Base-by-base conservation (phyloP, 2,888 invertebrate genomes). In the Phaedon cochleariae region DNA sequence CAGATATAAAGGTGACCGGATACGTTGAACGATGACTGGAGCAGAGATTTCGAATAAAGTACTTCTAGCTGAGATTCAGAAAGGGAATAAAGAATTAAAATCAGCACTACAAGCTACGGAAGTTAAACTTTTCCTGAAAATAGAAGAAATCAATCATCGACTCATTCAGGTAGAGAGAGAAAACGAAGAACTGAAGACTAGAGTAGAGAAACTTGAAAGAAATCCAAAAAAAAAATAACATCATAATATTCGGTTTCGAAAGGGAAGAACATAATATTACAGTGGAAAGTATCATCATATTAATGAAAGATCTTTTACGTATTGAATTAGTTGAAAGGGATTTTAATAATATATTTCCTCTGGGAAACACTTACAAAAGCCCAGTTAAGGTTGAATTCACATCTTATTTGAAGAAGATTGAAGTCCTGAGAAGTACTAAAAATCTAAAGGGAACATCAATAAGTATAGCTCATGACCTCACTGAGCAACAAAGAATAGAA, bases 331-430 rank as follows among this genome's bases (percentile, higher is more conserved):
- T 21, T 21, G 22, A 49, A 49, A 49, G 20, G 9, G 22, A 49
- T 9, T 49, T 21, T 21, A 49, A 49, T 10, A 49, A 49, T 21
- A 49, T 49, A 49, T 49, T 20, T 49, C 21, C 49, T 1, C 22
- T 21, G 20, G 49, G 49, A 21, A 20, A 18, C 18, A 49, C 21
- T 21, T 21, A 49, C 20, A 49, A 49, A 20, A 49, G 49, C 49
- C 49, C 49, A 49, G 49, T 49, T 18, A 18, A 48, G 17, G 15
- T 48, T 48, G 18, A 48, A 48, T 48, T 48, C 18, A 48, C 48
- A n/a, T 48, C 48, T 21, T 21, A 49, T 20, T 18, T 49, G 2
- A 51, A 51, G 2, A 26, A 51, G 21, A 1, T 20, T 49, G 21
- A n/a, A 7, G 26, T 51, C 21, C 22, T 51, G 9, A 26, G 20